These are phyloP conservation scores for Gallinago media DNA, from an alignment of 2,113 vertebrate genomes.

Conservation along the genomic window DNA sequence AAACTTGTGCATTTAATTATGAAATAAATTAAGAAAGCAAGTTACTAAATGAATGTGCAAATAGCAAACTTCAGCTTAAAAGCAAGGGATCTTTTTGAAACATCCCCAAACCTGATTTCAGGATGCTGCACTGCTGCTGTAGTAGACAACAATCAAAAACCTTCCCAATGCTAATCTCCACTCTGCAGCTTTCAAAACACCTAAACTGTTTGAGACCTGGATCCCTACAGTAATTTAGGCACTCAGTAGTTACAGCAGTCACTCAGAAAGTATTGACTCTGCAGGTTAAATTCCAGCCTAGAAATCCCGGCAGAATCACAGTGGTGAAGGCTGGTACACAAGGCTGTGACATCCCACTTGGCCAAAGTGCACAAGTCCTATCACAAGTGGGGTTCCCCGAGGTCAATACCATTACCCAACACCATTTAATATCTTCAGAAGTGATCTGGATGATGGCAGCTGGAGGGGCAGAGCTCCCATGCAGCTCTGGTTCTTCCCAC, in stretches of 20 bases:
- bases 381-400: background rate
- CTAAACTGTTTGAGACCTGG: accelerated
- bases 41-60: background rate
- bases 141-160: background rate
- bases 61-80: background rate
- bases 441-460: background rate
- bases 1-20: background rate
- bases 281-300: background rate
- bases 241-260: background rate
- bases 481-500: too few relatives aligned
- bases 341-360: background rate
- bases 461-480: too few relatives aligned
- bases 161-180: background rate
- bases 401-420: background rate
- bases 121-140: background rate
- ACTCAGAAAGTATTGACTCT: background rate
- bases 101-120: background rate
- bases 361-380: background rate
- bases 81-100: background rate
- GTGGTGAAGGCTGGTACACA: background rate
- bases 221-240: background rate
- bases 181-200: background rate
- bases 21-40: background rate
- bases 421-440: background rate
- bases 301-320: background rate